Evolutionary conservation across 2,113 vertebrate species (phyloP).

Genomic region (Onychostoma macrolepis): DNA sequence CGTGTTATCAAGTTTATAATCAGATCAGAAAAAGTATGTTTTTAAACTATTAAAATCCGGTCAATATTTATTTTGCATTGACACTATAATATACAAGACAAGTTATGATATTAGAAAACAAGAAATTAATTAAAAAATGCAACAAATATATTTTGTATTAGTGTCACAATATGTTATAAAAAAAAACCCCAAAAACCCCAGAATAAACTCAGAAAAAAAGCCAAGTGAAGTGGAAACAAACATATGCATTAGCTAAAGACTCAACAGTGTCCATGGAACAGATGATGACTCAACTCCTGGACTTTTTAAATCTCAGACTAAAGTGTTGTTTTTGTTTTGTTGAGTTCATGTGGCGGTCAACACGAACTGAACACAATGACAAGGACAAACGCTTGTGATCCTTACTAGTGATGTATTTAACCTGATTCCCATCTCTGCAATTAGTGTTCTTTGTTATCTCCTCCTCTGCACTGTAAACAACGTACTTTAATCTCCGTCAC

Average conservation of each 20-base stretch:
- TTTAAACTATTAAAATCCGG: not conserved
- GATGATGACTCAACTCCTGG: not conserved
- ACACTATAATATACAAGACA: not conserved
- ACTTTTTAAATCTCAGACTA: not conserved
- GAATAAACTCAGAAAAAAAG: not conserved
- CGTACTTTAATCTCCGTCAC: conserved; percentile 33
- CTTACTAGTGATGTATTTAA: conserved; percentile 20
- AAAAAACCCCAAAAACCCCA: not conserved
- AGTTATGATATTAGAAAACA: not conserved
- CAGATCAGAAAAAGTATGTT: not conserved
- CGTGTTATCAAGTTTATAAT: not conserved
- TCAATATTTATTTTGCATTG: not conserved
- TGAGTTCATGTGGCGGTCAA: conserved; percentile 26
- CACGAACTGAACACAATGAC: not conserved
- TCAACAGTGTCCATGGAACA: not conserved
- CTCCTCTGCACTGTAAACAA: not conserved
- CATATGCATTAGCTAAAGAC: too few relatives aligned
- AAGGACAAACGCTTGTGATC: not conserved
- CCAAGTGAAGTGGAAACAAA: not conserved
- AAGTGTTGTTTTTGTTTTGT: not conserved
- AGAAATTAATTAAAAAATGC: not conserved
- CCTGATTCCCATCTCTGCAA: not conserved
- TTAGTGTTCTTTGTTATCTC: not conserved
- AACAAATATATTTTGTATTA: not conserved
- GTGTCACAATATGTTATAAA: not conserved